These are phyloP conservation scores for Asbolus verrucosus DNA, from an alignment of 1,140 invertebrate genomes.

Conservation along the genomic window DNA sequence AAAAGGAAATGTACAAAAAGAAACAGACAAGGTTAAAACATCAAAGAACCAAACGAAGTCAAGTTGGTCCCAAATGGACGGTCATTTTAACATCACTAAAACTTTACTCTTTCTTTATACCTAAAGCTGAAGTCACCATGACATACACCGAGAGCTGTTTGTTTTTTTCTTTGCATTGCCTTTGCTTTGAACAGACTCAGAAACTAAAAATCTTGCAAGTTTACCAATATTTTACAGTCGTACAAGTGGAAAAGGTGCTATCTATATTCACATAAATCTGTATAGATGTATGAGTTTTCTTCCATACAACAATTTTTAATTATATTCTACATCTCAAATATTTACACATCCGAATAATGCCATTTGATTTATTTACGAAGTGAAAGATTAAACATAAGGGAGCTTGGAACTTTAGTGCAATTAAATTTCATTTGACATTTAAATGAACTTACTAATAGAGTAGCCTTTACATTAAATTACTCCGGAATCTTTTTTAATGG, in stretches of 20 bases:
- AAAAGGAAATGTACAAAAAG: slow-evolving; percentile 40
- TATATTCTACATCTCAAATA: slow-evolving; percentile 14
- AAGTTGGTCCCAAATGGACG: slow-evolving; percentile 47
- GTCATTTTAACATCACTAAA: slow-evolving; percentile 47
- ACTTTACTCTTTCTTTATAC: slow-evolving; percentile 41
- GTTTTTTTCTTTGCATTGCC: not conserved
- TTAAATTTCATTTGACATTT: slow-evolving; percentile 12
- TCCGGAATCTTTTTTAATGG: no score
- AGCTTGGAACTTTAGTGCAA: not conserved
- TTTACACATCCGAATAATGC: slow-evolving; percentile 7
- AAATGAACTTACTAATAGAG: no score
- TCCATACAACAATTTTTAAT: not conserved
- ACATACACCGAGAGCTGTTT: not conserved
- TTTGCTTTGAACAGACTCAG: not conserved
- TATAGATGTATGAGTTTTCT: no score
- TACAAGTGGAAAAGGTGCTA: not conserved
- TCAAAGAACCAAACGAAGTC: slow-evolving; percentile 46
- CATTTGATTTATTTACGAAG: not conserved
- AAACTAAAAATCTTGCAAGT: not conserved
- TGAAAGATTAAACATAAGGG: no score
- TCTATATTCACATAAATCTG: not conserved
- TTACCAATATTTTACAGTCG: not conserved
- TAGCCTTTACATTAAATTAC: no score
- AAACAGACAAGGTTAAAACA: slow-evolving; percentile 43
- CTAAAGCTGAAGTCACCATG: slow-evolving; percentile 20